Evolutionary conservation across 1,140 invertebrate species (phyloP).

Genomic region (Zaprionus vittiger): DNA sequence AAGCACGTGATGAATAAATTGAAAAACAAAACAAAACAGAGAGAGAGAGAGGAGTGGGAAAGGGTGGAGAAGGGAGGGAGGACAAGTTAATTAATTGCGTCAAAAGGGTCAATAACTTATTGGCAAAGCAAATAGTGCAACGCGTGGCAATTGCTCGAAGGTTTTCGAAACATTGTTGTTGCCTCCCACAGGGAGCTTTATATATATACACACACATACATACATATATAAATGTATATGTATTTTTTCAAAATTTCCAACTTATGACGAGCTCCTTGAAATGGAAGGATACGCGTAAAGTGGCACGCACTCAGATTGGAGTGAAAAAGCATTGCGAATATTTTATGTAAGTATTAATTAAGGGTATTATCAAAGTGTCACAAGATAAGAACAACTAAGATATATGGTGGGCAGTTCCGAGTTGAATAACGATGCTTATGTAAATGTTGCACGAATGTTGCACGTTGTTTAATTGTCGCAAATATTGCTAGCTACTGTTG

Average conservation of each 20-base stretch:
- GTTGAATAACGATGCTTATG: constrained; percentile 51
- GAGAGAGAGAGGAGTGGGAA: not conserved
- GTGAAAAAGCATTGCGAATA: constrained; percentile 10
- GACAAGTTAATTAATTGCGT: constrained; percentile 19
- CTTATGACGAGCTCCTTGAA: constrained; percentile 1
- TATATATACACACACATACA: not conserved
- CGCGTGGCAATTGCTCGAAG: constrained; percentile 11
- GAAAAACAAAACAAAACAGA: constrained; percentile 42
- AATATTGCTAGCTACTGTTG: constrained; percentile 2
- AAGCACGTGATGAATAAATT: constrained; percentile 33
- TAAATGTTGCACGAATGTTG: constrained; percentile 34
- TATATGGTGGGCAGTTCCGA: constrained; percentile 31
- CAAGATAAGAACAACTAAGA: constrained; percentile 44
- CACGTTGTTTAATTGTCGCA: constrained; percentile 23
- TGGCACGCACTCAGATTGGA: not conserved
- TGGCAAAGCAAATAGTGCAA: constrained; percentile 34
- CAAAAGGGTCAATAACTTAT: constrained; percentile 63
- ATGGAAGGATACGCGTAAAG: constrained; percentile 16
- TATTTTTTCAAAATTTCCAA: not conserved
- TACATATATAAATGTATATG: not conserved
- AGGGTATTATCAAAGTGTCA: constrained; percentile 44
- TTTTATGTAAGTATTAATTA: constrained; percentile 37
- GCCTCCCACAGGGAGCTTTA: not conserved
- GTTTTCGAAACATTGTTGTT: not conserved
- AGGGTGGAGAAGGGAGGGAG: not conserved